Evolutionary conservation across 2,888 invertebrate species (phyloP).

Genomic region (Apamea sordens): DNA sequence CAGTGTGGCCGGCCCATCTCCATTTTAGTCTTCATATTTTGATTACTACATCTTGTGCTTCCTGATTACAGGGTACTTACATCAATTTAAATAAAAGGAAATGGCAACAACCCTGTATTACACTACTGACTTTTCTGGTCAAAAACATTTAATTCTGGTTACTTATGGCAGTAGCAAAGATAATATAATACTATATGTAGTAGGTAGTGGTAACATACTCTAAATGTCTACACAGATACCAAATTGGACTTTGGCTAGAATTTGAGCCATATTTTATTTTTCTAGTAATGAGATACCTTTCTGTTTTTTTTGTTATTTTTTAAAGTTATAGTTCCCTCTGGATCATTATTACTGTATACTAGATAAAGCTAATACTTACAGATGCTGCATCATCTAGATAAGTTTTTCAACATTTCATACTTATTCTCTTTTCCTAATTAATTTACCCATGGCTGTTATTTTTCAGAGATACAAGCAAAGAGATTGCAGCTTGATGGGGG

Average conservation of each 20-base stretch:
- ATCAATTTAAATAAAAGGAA: not conserved
- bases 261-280: not conserved
- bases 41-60: too few species aligned
- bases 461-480: slow-evolving; percentile 92
- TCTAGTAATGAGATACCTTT: not conserved
- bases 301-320: not conserved
- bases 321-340: not conserved
- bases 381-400: not conserved
- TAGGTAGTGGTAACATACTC: not conserved
- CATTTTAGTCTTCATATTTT: too few species aligned
- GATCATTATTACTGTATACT: not conserved
- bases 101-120: not conserved
- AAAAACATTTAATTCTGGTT: not conserved
- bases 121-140: not conserved
- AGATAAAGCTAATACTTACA: not conserved
- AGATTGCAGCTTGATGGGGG: slow-evolving; percentile 91
- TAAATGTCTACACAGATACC: not conserved
- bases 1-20: too few species aligned
- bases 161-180: not conserved
- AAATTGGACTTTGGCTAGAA: not conserved
- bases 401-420: not conserved
- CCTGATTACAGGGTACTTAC: not conserved
- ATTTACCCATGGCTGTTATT: not conserved
- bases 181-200: too few species aligned
- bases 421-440: not conserved